These are phyloP conservation scores for Orthosia gothica DNA, from an alignment of 2,888 invertebrate species.

Conservation along the genomic window DNA sequence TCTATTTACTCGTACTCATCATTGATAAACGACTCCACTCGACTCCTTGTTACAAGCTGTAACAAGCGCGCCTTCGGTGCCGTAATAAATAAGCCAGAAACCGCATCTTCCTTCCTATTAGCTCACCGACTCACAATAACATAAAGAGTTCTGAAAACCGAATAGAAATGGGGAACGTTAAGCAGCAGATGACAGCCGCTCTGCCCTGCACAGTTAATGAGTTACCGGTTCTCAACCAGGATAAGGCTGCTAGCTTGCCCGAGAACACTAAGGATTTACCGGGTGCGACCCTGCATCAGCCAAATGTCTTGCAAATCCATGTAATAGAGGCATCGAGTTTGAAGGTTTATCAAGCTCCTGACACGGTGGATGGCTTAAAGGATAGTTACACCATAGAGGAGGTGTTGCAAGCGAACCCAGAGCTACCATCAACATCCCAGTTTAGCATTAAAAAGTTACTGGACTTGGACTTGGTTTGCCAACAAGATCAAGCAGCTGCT, in stretches of 20 bases:
- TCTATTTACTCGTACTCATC: background rate
- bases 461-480: too few relatives aligned
- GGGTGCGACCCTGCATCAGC: background rate
- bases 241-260: background rate
- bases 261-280: too few relatives aligned
- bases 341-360: background rate
- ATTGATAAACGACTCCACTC: background rate
- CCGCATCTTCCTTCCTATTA: background rate
- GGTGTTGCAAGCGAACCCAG: background rate
- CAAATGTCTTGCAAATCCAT: background rate
- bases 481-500: background rate
- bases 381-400: background rate
- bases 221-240: background rate
- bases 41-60: background rate
- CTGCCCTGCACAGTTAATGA: background rate
- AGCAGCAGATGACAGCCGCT: background rate
- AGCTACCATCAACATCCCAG: background rate
- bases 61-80: background rate
- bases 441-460: background rate
- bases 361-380: background rate
- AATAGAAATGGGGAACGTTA: background rate
- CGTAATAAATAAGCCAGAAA: background rate
- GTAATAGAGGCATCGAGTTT: background rate
- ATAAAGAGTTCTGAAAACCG: background rate
- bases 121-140: background rate